These are phyloP conservation scores for Eledona agricola DNA, from an alignment of 2,888 invertebrate species.

Conservation along the genomic window DNA sequence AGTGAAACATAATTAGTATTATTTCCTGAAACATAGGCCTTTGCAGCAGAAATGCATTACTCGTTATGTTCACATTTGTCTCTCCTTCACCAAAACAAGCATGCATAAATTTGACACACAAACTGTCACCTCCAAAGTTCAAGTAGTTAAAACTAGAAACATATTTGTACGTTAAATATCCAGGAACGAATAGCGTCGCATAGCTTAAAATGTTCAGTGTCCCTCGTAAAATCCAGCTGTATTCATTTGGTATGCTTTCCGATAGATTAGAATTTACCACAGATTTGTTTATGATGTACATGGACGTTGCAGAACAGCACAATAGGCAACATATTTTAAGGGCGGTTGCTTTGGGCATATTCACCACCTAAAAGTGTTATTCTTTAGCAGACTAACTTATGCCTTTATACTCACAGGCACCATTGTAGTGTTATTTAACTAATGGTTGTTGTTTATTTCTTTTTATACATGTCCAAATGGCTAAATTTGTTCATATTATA, in stretches of 20 bases:
- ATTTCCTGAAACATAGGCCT: conserved; percentile 69
- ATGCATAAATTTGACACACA: background rate
- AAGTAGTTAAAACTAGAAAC: conserved; percentile 80
- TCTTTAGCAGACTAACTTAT: no score
- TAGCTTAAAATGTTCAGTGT: conserved; percentile 86
- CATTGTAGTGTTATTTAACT: no score
- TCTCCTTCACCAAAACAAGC: conserved; percentile 65
- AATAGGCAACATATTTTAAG: no score
- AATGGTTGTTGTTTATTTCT: no score
- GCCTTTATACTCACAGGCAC: no score
- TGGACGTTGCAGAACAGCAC: no score
- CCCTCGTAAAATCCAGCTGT: conserved; percentile 80
- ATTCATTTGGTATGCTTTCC: conserved; percentile 64
- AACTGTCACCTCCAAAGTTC: conserved; percentile 61
- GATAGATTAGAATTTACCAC: conserved; percentile 56
- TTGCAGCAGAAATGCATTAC: conserved; percentile 47
- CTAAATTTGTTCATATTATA: no score
- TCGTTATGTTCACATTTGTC: conserved; percentile 48
- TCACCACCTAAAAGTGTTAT: no score
- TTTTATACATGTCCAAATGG: no score
- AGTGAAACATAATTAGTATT: conserved; percentile 77
- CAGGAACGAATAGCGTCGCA: conserved; percentile 86
- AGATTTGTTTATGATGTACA: conserved; percentile 54
- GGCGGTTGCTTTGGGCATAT: no score
- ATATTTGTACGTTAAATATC: conserved; percentile 83